phyloP scores from a whole-genome alignment of 2,113 vertebrate species.

The Sprattus sprattus region DNA sequence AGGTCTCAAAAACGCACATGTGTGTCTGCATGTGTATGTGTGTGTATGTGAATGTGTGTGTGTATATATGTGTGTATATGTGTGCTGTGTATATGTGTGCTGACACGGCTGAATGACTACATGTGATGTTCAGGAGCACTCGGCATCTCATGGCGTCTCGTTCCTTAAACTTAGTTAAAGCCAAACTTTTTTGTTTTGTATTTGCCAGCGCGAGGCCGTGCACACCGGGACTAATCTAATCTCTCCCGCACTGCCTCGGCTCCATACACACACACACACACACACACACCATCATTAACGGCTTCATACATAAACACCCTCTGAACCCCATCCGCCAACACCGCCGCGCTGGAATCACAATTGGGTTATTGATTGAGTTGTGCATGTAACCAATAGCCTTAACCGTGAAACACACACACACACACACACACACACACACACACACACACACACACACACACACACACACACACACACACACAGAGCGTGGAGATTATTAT shows the following conservation, averaged over 20 bases:
- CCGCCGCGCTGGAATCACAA: not conserved
- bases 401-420: not conserved
- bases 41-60: no score
- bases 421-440: constrained; percentile 16
- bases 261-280: not conserved
- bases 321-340: not conserved
- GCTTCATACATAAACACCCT: not conserved
- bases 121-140: no score
- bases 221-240: not conserved
- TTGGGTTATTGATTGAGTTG: constrained; percentile 1
- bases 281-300: no score
- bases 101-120: no score
- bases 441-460: constrained; percentile 23
- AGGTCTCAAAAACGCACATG: no score
- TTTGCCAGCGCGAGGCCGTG: not conserved
- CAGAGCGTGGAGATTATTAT: not conserved
- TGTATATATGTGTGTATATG: no score
- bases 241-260: not conserved
- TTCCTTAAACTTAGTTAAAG: no score
- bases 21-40: no score
- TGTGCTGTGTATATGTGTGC: no score
- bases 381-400: not conserved
- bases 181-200: no score
- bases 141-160: no score
- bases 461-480: constrained; percentile 26